Evolutionary conservation across 2,888 invertebrate genomes (phyloP), one percentile per base, ranked within the genome.

Genomic region (Apomyelois bistriatella): DNA sequence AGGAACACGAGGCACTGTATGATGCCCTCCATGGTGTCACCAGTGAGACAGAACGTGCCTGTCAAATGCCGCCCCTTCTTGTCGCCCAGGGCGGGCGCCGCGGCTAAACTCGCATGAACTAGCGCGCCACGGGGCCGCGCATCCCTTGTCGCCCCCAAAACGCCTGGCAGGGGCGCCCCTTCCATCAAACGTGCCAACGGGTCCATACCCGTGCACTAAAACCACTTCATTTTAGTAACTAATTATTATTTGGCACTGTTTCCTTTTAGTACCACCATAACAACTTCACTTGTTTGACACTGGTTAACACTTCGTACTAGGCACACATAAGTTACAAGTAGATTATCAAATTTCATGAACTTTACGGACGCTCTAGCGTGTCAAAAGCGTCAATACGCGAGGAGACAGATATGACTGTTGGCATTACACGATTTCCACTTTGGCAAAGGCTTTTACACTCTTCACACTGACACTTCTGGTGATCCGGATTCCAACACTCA

Each of bases 1-100:
- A 97, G 93, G 91, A 97, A 97, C 70, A 97, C 97, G 72, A 97
- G 93, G 82, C 97, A 97, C 91, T 97, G 97, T 78, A 97, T 96
- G 76, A 97, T 97, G 68, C 96, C 97, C 79, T 97, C 97, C 96
- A 97, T 97, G 57, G 97, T 97, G 86, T 97, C 97, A 52, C 97
- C 97, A 46, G 96, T 96, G 57, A 97, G 93, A 75, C 96, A 96
- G 88, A 97, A 97, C 51, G 96, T 96, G 66, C 97, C 97, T 13
- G 96, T 95, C 60, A 97, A 92, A 77, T 96, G 96, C 60, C 96
- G 92, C 63, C 95, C 95, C 76, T 95, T 94, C 72, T 95, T 94
- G 70, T 89, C 90, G 1, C 85, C 86, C 36, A 95, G 94, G 51
- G 95, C 93, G 53, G 95, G 94, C 52, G 94, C 93, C 54, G 95